Evolutionary conservation across 2,113 vertebrate species (phyloP).

Genomic region (Gorsachius goisagi): DNA sequence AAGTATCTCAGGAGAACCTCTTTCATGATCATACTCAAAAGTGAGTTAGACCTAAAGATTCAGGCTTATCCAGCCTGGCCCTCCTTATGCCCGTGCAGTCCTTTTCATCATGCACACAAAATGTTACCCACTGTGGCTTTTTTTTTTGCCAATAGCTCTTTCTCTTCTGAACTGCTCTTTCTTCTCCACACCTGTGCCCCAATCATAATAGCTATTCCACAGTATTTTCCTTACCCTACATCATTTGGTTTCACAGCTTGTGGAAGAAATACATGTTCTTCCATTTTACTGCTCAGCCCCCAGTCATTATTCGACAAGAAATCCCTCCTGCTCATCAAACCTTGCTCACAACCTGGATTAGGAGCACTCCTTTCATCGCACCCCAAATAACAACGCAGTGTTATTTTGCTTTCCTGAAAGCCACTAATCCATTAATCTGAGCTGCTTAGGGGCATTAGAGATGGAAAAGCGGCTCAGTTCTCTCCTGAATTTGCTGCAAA

Average conservation of each 20-base stretch:
- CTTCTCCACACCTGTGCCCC: not conserved
- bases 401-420: constrained; percentile 10
- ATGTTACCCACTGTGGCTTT: not conserved
- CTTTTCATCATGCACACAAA: not conserved
- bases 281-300: not conserved
- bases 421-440: constrained; percentile 30
- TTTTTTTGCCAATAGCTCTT: not conserved
- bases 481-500: not conserved
- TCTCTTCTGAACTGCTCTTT: not conserved
- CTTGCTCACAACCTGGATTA: constrained; percentile 9
- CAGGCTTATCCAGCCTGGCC: not conserved
- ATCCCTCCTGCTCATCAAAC: not conserved
- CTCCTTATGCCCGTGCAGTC: not conserved
- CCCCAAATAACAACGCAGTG: fast-evolving
- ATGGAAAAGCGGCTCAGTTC: not conserved
- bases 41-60: not conserved
- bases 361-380: not conserved
- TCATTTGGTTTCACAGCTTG: not conserved
- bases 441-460: constrained; percentile 15
- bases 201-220: not conserved
- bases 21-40: not conserved
- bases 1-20: not conserved
- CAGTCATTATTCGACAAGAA: not conserved
- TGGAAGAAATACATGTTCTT: not conserved
- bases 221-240: not conserved